phyloP scores from a whole-genome alignment of 2,797 vertebrate species.

The Karalla daura region DNA sequence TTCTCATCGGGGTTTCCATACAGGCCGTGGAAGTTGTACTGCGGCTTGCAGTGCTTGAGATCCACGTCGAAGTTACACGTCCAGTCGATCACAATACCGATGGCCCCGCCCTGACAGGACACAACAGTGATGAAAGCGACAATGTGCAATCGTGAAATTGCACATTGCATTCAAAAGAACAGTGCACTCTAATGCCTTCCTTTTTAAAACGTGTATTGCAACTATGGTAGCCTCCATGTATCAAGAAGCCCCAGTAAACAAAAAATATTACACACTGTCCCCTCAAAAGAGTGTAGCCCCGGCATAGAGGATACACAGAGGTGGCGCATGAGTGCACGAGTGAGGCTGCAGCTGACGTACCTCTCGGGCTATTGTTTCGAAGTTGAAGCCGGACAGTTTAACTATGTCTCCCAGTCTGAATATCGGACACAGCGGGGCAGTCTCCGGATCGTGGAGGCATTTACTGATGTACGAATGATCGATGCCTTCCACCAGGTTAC shows the following conservation, averaged over 20 bases:
- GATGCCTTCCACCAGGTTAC: conserved; percentile 91
- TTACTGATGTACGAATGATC: conserved; percentile 80
- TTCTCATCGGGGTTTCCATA: conserved; percentile 84
- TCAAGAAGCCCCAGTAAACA: no score
- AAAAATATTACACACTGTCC: no score
- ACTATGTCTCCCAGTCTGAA: conserved; percentile 92
- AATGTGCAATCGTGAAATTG: not conserved
- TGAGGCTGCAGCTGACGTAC: conserved; percentile 73
- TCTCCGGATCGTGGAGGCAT: conserved; percentile 84
- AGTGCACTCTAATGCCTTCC: no score
- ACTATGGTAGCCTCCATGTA: no score
- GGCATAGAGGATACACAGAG: no score
- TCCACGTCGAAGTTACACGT: conserved; percentile 91
- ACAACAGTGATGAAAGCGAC: not conserved
- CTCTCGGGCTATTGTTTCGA: conserved; percentile 85
- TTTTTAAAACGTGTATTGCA: no score
- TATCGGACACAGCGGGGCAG: conserved; percentile 89
- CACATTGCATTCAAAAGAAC: no score
- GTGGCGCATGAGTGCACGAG: no score
- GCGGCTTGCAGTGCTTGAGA: conserved; percentile 85
- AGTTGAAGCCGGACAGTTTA: conserved; percentile 88
- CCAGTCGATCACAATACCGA: conserved; percentile 95
- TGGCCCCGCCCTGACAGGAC: conserved; percentile 89
- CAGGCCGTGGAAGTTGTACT: conserved; percentile 90
- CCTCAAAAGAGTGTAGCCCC: no score